Evolutionary conservation across 2,888 invertebrate genomes (phyloP).

Genomic region (Caenorhabditis sp.): DNA sequence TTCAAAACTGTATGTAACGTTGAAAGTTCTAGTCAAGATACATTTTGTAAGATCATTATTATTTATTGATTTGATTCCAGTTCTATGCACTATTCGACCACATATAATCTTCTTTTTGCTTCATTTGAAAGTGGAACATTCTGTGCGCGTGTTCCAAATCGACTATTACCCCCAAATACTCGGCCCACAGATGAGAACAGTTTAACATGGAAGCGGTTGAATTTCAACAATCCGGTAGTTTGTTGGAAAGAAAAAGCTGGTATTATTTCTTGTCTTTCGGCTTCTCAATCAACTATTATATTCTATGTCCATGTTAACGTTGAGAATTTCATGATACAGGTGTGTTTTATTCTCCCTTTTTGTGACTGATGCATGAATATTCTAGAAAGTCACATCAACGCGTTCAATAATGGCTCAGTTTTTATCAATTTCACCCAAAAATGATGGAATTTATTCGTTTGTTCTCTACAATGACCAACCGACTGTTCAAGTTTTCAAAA

Average conservation of each 20-base stretch:
- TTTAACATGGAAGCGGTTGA: conserved; percentile 13
- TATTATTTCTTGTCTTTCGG: conserved; percentile 19
- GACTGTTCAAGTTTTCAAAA: conserved; percentile 23
- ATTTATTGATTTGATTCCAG: too few species aligned
- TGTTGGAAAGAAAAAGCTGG: conserved; percentile 30
- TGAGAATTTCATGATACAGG: conserved; percentile 6
- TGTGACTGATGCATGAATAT: not conserved
- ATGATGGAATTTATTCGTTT: conserved; percentile 26
- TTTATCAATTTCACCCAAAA: conserved; percentile 17
- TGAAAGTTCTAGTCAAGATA: too few species aligned
- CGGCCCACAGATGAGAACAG: not conserved
- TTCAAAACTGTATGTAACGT: too few species aligned
- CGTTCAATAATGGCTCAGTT: conserved; percentile 13
- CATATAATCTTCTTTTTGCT: conserved; percentile 31
- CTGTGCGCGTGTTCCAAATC: conserved; percentile 14
- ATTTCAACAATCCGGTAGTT: conserved; percentile 10
- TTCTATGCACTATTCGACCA: conserved; percentile 41
- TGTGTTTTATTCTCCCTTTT: not conserved
- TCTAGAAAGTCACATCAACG: conserved; percentile 1
- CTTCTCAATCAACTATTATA: not conserved
- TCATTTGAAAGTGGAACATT: conserved; percentile 32
- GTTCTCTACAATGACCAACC: conserved; percentile 14
- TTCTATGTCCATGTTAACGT: conserved; percentile 12
- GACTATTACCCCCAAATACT: not conserved
- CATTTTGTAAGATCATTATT: too few species aligned